Evolutionary conservation across 2,888 invertebrate genomes (phyloP), one percentile per base, ranked within the genome.

Genomic region (Drosophila prolongata): DNA sequence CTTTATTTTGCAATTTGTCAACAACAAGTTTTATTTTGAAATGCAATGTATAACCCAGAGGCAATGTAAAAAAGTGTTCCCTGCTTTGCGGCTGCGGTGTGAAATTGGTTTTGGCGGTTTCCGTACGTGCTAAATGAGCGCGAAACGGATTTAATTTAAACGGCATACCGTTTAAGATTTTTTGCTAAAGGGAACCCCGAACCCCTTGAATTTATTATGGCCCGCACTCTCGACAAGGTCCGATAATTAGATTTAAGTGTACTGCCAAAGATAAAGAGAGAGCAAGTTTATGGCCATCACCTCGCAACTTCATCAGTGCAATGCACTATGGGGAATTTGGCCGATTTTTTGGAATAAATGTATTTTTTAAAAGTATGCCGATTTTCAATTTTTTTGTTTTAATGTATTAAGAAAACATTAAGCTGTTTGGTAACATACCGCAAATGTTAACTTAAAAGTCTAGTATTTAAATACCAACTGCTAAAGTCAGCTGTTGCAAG

Each of bases 81-180:
- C 73, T 84, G 75, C 80, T 81, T 79, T 81, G 75, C 59, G 82
- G 81, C 75, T 30, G 64, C 46, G 30, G 37, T 38, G 46, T 16
- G 43, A 75, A 84, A 77, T 71, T 70, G 69, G 65, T 74, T 78
- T 73, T 46, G 52, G 66, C 24, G 81, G 79, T 80, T 82, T 67
- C 24, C 65, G 56, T 72, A 72, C 84, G 78, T 73, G 72, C 76
- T 78, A 76, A 83, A 78, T 60, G 34, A 74, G 79, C 71, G 64
- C 46, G 46, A 59, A 76, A 60, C 55, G 55, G 43, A 46, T 74
- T 77, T 75, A 27, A 44, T 58, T 71, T 65, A n/a, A 61, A 61
- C 24, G 42, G 14, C 44, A 14, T 24, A 24, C 24, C 24, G 24
- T 3, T 8, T 6, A 5, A 47, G 2, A 1, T 47, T 10, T 47